These are phyloP conservation scores for Ictalurus punctatus DNA, from an alignment of 2,113 vertebrate species.

Conservation along the genomic window DNA sequence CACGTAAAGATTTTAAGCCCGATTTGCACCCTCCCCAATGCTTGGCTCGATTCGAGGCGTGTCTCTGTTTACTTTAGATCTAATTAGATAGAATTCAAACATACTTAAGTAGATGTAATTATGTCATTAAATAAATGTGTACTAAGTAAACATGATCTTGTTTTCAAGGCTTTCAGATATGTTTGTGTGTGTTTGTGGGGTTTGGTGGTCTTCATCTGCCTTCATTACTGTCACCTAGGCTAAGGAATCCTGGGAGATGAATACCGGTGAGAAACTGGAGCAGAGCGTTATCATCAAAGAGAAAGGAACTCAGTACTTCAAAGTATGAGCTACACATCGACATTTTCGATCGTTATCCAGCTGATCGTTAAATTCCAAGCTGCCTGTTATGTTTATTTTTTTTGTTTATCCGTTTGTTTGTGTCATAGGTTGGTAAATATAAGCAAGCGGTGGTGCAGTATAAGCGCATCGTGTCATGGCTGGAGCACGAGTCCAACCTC, in stretches of 20 bases:
- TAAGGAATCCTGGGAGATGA: constrained; percentile 99
- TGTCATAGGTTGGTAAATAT: constrained; percentile 84
- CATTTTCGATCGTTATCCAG: background rate
- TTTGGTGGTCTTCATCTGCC: background rate
- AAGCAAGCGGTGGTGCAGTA: constrained; percentile 89
- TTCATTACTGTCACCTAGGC: constrained; percentile 70
- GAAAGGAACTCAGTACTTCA: constrained; percentile 93
- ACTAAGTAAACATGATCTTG: background rate
- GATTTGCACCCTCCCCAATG: too few relatives aligned
- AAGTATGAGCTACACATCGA: constrained; percentile 75
- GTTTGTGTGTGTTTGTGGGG: background rate
- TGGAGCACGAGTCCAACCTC: constrained; percentile 86
- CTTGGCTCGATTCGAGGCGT: too few relatives aligned
- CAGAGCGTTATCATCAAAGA: constrained; percentile 92
- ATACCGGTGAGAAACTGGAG: constrained; percentile 86
- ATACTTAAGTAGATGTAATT: background rate
- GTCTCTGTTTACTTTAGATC: background rate
- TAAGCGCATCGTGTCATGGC: constrained; percentile 93
- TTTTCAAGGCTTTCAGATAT: background rate
- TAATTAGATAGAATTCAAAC: background rate
- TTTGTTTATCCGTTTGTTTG: background rate
- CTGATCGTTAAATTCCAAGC: background rate
- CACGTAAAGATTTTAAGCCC: too few relatives aligned
- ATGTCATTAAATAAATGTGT: background rate
- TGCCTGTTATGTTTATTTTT: background rate